A percentile compares a stretch with the other conserved stretches of the same genome.
Conservation (phyloP, 2,888 invertebrate species). For the Ctenicera cuprea region DNA sequence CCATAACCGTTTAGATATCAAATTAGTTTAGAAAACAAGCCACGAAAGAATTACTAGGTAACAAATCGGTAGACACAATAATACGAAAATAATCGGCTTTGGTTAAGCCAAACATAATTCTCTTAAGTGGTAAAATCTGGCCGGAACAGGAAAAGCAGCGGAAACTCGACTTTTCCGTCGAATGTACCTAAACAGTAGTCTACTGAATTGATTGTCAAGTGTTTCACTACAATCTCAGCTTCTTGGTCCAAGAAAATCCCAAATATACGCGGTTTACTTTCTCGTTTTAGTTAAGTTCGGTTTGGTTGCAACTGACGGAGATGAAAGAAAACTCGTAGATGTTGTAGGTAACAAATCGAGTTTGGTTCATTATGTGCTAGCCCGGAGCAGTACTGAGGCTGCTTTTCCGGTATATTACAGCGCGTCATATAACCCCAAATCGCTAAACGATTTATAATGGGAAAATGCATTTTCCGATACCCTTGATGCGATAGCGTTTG, state of each 20-base stretch:
- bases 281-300: background rate
- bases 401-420: constrained; percentile 65
- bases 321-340: constrained; percentile 48
- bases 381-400: constrained; percentile 61
- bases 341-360: constrained; percentile 49
- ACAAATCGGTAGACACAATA: constrained; percentile 45
- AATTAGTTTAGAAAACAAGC: constrained; percentile 1
- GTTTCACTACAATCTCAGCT: constrained; percentile 60
- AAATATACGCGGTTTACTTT: constrained; percentile 26
- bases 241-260: constrained; percentile 38
- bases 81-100: constrained; percentile 59
- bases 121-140: constrained; percentile 62
- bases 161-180: constrained; percentile 54
- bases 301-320: constrained; percentile 30
- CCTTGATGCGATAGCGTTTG: constrained; percentile 55
- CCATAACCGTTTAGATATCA: background rate
- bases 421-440: constrained; percentile 65
- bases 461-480: constrained; percentile 66
- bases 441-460: constrained; percentile 71
- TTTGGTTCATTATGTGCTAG: constrained; percentile 60
- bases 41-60: constrained; percentile 29
- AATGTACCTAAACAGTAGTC: constrained; percentile 59
- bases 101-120: constrained; percentile 60
- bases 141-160: constrained; percentile 45
- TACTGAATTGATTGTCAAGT: constrained; percentile 62